Evolutionary conservation across 1,140 invertebrate species (phyloP).

Genomic region (Lutraria rhynchaena): DNA sequence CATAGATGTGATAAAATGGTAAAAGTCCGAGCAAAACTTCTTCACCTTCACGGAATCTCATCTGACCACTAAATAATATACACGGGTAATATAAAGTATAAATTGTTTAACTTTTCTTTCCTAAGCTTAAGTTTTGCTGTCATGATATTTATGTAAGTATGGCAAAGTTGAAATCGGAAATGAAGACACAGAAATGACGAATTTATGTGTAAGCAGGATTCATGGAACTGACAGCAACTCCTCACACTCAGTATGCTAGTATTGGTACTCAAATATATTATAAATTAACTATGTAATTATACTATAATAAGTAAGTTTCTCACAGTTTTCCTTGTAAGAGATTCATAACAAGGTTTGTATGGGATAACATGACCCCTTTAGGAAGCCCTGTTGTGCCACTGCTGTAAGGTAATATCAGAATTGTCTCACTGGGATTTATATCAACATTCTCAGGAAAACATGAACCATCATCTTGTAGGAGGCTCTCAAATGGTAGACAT

Average conservation of each 20-base stretch:
- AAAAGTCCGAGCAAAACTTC: slow-evolving; percentile 84
- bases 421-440: slow-evolving; percentile 63
- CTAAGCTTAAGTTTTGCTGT: too few species aligned
- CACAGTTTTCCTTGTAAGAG: slow-evolving; percentile 48
- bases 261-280: too few species aligned
- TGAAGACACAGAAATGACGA: too few species aligned
- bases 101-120: too few species aligned
- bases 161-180: too few species aligned
- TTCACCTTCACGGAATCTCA: slow-evolving; percentile 45
- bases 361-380: slow-evolving; percentile 76
- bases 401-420: slow-evolving; percentile 71
- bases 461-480: slow-evolving; percentile 72
- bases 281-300: too few species aligned
- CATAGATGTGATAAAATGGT: slow-evolving; percentile 94
- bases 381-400: slow-evolving; percentile 78
- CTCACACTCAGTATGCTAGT: too few species aligned
- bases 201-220: too few species aligned
- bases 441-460: slow-evolving; percentile 68
- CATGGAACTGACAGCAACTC: too few species aligned
- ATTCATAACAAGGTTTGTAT: slow-evolving; percentile 70
- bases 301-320: too few species aligned
- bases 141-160: too few species aligned
- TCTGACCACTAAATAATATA: slow-evolving; percentile 54
- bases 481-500: slow-evolving; percentile 64
- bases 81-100: too few species aligned